These are phyloP conservation scores for Tromatobia lineatoria DNA, from an alignment of 2,888 invertebrate species.

Conservation along the genomic window DNA sequence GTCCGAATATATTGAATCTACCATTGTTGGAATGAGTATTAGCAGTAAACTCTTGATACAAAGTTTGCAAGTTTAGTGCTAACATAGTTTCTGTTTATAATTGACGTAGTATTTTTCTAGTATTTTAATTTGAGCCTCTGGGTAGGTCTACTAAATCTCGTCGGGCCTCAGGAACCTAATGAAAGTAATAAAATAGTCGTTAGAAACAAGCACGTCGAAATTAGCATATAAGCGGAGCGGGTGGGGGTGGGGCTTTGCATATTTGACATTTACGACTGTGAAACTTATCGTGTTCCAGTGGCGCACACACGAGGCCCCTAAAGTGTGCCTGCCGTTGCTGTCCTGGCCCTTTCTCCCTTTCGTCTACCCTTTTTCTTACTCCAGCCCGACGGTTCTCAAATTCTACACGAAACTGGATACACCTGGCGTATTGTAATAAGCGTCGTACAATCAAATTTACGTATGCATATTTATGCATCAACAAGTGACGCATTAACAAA, in stretches of 20 bases:
- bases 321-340: slow-evolving; percentile 29
- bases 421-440: slow-evolving; percentile 33
- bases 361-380: slow-evolving; percentile 20
- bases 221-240: slow-evolving; percentile 64
- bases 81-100: background rate
- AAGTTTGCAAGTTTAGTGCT: background rate
- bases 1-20: no score
- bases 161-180: slow-evolving; percentile 54
- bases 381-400: slow-evolving; percentile 52
- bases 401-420: slow-evolving; percentile 47
- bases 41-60: background rate
- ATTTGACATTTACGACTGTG: slow-evolving; percentile 68
- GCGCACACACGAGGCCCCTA: slow-evolving; percentile 13
- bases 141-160: slow-evolving; percentile 58
- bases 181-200: slow-evolving; percentile 67
- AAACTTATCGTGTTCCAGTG: slow-evolving; percentile 59
- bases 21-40: no score
- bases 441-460: slow-evolving; percentile 11
- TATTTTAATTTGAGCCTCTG: slow-evolving; percentile 35
- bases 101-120: slow-evolving; percentile 11
- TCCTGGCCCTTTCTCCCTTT: slow-evolving; percentile 36
- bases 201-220: slow-evolving; percentile 65
- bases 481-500: background rate
- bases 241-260: slow-evolving; percentile 56
- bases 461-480: slow-evolving; percentile 12